Percentiles rank a stretch among this genome's conserved stretches.
Conservation (phyloP, 1,140 invertebrate species). For the Sycophaga agraensis region DNA sequence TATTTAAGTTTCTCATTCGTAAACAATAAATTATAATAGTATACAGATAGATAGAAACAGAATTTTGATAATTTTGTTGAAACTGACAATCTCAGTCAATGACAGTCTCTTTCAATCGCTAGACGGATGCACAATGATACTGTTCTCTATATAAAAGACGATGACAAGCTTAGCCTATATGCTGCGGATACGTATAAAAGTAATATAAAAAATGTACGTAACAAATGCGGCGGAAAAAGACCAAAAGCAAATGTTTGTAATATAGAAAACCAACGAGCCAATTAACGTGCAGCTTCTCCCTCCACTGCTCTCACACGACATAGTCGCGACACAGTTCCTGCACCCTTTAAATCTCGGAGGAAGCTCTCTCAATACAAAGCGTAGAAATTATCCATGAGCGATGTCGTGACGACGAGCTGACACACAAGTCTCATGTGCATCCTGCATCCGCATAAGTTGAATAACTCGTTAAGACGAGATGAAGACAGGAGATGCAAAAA, state of each 20-base stretch:
- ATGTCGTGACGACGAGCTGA: background rate
- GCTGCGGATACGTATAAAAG: constrained; percentile 43
- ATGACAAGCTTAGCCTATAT: constrained; percentile 53
- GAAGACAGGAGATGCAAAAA: too few relatives aligned
- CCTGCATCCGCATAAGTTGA: too few relatives aligned
- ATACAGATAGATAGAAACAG: too few relatives aligned
- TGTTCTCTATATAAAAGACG: constrained; percentile 25
- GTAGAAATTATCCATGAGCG: too few relatives aligned
- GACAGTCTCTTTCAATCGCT: constrained; percentile 43
- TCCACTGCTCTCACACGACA: constrained; percentile 43
- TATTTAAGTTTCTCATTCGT: too few relatives aligned
- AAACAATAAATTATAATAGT: too few relatives aligned
- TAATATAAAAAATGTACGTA: constrained; percentile 33
- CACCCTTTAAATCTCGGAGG: constrained; percentile 22
- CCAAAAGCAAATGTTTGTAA: constrained; percentile 49
- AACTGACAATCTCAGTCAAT: too few relatives aligned
- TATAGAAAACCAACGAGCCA: constrained; percentile 58
- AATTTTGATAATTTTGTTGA: too few relatives aligned
- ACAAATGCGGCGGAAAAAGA: constrained; percentile 52
- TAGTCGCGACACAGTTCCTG: background rate
- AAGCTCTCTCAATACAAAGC: constrained; percentile 31
- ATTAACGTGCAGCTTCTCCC: constrained; percentile 55
- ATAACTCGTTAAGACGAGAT: too few relatives aligned
- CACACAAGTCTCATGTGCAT: background rate
- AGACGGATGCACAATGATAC: constrained; percentile 48